Base-by-base conservation (phyloP, 2,797 vertebrate species). In the Australoheros facetus region DNA sequence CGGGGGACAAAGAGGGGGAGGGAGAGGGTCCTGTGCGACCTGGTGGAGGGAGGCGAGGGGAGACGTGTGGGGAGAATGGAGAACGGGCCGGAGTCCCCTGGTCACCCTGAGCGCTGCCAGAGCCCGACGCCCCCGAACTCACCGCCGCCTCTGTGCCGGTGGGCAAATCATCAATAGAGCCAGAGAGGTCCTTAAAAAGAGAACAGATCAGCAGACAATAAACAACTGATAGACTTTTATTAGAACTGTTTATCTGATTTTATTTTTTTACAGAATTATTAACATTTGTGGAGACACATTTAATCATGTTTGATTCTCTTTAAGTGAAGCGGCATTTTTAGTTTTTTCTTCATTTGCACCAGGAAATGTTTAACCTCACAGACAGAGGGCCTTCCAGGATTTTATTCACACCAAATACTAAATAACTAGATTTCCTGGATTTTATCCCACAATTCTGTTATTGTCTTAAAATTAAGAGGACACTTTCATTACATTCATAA, bases 141-240 rank as follows among this genome's bases (percentile, higher is more conserved):
- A 97, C 85, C 2, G 95, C 95, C 5, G 96, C 97, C 93, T 99
- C 98, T 0, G 97, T 97, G 88, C 97, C 97, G 1, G 97, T 98
- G 77, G 97, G 98, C 80, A 98, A 94, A 91, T 98, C 98, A 0
- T 98, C 98, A 58, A 99, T 98, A 87, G 98, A 97, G 89, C 97
- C 97, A 28, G 98, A 98, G 77, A 99, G 94, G 89, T 99, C 98
- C 98, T 98, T 91, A 45, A 85, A 74, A 26, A 81, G n/a, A 81
- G 16, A 23, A 8, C 21, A 2, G 12, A 48, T 16, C 23, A 51
- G 10, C 62, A n/a, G 42, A 69, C 6, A 23, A 48, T 30, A 48
- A 69, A 69, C 23, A 69, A 10, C 16, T 11, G 26, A n/a, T 12
- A 16, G 23, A 66, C 16, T 16, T 45, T 19, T 48, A 26, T 66